Evolutionary conservation across 64 coral and sea anemone genomes (phyloP), one percentile per base, ranked within the genome.

Genomic region (Hydrozoanthus tunicans): DNA sequence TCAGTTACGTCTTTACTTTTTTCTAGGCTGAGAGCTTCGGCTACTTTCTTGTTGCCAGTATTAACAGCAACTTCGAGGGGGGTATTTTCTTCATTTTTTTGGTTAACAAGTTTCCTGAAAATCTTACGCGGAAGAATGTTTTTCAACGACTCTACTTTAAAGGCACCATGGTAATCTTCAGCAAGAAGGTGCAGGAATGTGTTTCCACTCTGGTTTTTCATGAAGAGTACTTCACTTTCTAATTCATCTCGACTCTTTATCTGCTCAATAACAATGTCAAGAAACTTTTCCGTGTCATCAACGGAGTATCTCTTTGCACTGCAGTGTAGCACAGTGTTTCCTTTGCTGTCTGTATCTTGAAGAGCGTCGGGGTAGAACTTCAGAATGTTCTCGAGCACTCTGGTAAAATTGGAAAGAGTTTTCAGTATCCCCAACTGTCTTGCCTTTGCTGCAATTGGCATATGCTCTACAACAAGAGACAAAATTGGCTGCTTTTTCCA

Each of bases 381-480:
- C 9, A 58, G 54, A 58, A 57, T 20, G 7, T 7, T 55, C 57
- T 79, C n/a, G 13, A 79, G 15, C 53, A 79, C 77, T 24, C 57
- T 6, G 14, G 52, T 57, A 51, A 79, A 79, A 79, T 79, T 79
- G 8, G 15, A 9, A 15, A 56, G 52, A n/a, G 53, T 79, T 79
- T 7, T 5, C 10, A 17, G 12, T 58, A n/a, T 79, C 8, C 17
- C 1, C 20, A 79, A 51, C 13, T 79, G 20, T 55, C 51, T 17
- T 79, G 8, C 77, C n/a, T 79, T 79, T 14, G 77, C 77, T 12
- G 77, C 77, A 55, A 79, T 58, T 79, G 77, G 77, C 53, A 79
- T 79, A 24, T 79, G 77, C 53, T 9, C 3, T 5, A 79, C 14
- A 17, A 58, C 54, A 14, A n/a, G 7, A 14, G 13, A 55, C 4